Evolutionary conservation across 2,888 invertebrate species (phyloP).

Genomic region (Trichopoda pennipes): DNA sequence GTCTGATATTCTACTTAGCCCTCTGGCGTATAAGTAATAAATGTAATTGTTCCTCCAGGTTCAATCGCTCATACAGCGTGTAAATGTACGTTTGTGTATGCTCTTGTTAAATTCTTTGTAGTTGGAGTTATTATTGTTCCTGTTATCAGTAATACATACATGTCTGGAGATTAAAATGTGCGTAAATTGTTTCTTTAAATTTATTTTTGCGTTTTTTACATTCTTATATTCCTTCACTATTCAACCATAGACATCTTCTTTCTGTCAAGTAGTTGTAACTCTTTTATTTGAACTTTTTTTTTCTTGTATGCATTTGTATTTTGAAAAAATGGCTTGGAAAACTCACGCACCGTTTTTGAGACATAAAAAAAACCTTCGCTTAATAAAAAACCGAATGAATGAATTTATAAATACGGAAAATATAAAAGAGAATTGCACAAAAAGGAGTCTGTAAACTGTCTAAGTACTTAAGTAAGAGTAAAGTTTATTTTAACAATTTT

Average conservation of each 20-base stretch:
- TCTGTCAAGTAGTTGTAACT: conserved; percentile 48
- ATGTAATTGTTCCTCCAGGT: conserved; percentile 54
- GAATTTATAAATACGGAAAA: conserved; percentile 49
- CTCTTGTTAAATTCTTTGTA: conserved; percentile 27
- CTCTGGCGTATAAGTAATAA: conserved; percentile 59
- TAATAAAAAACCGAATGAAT: conserved; percentile 52
- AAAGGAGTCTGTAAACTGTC: conserved; percentile 65
- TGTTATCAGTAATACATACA: conserved; percentile 49
- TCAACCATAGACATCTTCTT: conserved; percentile 35
- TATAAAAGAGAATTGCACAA: conserved; percentile 48
- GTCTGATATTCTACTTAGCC: conserved; percentile 26
- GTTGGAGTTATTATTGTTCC: conserved; percentile 20
- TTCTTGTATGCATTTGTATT: conserved; percentile 6
- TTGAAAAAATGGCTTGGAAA: conserved; percentile 7
- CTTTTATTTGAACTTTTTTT: conserved; percentile 18
- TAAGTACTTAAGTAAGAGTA: conserved; percentile 67
- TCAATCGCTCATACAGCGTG: conserved; percentile 27
- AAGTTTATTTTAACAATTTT: conserved; percentile 57
- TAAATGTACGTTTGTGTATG: conserved; percentile 9
- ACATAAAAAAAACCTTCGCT: conserved; percentile 8
- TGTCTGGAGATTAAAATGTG: conserved; percentile 62
- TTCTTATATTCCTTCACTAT: conserved; percentile 31
- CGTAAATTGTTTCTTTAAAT: conserved; percentile 39
- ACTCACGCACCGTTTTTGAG: conserved; percentile 51
- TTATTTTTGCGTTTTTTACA: background rate